Evolutionary conservation across 2,797 vertebrate genomes (phyloP).

Genomic region (Danio tinwini): DNA sequence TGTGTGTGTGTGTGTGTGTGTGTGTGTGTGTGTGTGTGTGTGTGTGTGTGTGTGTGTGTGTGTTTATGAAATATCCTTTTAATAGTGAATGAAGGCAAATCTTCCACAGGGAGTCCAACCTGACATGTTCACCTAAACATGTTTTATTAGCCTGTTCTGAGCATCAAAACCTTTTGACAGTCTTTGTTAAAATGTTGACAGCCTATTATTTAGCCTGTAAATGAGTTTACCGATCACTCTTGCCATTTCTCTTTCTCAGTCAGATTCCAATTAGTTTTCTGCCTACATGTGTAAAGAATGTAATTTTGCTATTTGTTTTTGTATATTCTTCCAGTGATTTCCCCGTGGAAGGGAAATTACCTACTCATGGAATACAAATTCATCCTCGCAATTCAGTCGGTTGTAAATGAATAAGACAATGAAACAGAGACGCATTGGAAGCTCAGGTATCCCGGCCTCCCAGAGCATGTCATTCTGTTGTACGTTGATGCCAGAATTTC

Average conservation of each 20-base stretch:
- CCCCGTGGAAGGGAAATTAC: constrained; percentile 35
- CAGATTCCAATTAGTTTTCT: constrained; percentile 45
- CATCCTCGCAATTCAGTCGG: constrained; percentile 52
- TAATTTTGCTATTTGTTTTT: constrained; percentile 45
- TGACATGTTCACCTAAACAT: background rate
- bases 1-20: too few species aligned
- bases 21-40: too few species aligned
- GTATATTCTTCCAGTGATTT: constrained; percentile 34
- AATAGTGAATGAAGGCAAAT: constrained; percentile 6
- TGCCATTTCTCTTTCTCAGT: constrained; percentile 36
- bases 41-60: too few species aligned
- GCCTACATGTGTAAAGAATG: constrained; percentile 38
- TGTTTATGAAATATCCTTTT: background rate
- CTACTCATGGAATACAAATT: constrained; percentile 53
- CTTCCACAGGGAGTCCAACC: constrained; percentile 6
- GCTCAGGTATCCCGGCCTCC: constrained; percentile 55
- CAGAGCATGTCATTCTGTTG: constrained; percentile 47
- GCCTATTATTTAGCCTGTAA: constrained; percentile 41
- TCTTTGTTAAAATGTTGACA: constrained; percentile 10
- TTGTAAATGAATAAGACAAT: constrained; percentile 59
- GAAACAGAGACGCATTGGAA: constrained; percentile 50
- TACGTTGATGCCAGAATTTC: constrained; percentile 35
- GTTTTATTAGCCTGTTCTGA: constrained; percentile 40
- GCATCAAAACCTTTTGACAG: constrained; percentile 14
- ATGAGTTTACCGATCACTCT: constrained; percentile 23